Base-by-base conservation (phyloP, 2,113 vertebrate genomes). In the Paracanthobrama guichenoti region DNA sequence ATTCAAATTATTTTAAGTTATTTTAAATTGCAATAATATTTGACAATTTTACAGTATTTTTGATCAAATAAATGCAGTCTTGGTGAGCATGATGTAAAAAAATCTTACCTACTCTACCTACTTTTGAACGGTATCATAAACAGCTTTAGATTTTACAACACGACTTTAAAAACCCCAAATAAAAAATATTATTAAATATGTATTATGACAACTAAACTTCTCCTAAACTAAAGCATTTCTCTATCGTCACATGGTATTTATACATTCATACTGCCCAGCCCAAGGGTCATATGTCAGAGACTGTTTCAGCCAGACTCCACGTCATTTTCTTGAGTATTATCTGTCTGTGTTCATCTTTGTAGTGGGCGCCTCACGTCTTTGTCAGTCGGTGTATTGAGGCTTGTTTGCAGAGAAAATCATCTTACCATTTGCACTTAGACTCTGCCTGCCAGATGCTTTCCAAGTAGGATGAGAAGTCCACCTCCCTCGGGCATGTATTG, bases 371-470 rank as follows among this genome's bases (percentile, higher is more conserved):
- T 35, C 75, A 6, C 31, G 2, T 53, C 44, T 81, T 81, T 46
- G 10, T 80, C 42, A 81, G 50, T 64, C 39, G 46, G 35, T 67
- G 82, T 39, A 66, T 26, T 53, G 9, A 26, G 46, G 35, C 60
- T 77, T 60, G 55, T 79, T 79, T 79, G 9, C 84, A 79, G 66
- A 72, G 66, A 67, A 71, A 79, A 72, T 73, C 55, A 75, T 46
- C 71, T 83, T 13, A 73, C n/a, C 28, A 18, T 46, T 78, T 71
- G 46, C 35, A 10, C 28, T 12, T n/a, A 78, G 67, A 72, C 79
- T 84, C 48, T 42, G 62, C 48, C 71, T 84, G 64, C 84, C 82
- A 87, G 76, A 77, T 39, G 78, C 72, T 84, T 67, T 80, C 82
- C 77, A 75, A 50, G 71, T 42, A 76, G 78, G 83, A 62, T 31